Conservation (phyloP, 2,888 invertebrate species). For the Phyto melanocephala region DNA sequence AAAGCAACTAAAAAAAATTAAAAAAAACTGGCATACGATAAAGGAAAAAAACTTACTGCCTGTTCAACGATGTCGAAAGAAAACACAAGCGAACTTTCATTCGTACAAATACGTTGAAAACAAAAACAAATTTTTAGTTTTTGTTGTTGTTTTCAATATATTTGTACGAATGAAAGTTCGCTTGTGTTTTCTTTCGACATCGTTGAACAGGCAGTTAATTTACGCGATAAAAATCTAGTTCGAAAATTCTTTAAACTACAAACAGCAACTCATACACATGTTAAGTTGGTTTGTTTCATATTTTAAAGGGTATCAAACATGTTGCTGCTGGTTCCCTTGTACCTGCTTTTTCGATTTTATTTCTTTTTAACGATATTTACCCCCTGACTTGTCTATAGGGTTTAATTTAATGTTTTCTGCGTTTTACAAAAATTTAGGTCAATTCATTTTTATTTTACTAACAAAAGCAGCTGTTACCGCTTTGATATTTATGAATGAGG, state of each 20-base stretch:
- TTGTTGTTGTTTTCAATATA: too few relatives aligned
- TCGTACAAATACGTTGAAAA: too few relatives aligned
- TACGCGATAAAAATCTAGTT: constrained; percentile 57
- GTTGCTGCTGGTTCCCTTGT: neutral
- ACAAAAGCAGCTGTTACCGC: constrained; percentile 50
- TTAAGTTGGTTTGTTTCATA: neutral
- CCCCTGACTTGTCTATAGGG: neutral
- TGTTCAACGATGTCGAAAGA: too few relatives aligned
- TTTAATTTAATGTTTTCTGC: neutral
- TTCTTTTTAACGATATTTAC: neutral
- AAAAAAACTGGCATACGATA: neutral
- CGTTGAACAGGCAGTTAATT: too few relatives aligned
- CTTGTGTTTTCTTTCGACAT: too few relatives aligned
- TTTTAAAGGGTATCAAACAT: constrained; percentile 13
- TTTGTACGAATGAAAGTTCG: too few relatives aligned
- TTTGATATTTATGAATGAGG: constrained; percentile 50
- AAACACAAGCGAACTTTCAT: too few relatives aligned
- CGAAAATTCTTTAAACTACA: neutral
- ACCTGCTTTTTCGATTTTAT: neutral
- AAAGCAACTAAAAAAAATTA: too few relatives aligned
- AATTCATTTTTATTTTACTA: constrained; percentile 31
- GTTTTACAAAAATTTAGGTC: constrained; percentile 56
- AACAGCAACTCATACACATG: neutral
- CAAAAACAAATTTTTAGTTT: too few relatives aligned
- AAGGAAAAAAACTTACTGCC: too few relatives aligned